These are phyloP conservation scores for Silurus glanis DNA, from an alignment of 2,113 vertebrate species.

Conservation along the genomic window DNA sequence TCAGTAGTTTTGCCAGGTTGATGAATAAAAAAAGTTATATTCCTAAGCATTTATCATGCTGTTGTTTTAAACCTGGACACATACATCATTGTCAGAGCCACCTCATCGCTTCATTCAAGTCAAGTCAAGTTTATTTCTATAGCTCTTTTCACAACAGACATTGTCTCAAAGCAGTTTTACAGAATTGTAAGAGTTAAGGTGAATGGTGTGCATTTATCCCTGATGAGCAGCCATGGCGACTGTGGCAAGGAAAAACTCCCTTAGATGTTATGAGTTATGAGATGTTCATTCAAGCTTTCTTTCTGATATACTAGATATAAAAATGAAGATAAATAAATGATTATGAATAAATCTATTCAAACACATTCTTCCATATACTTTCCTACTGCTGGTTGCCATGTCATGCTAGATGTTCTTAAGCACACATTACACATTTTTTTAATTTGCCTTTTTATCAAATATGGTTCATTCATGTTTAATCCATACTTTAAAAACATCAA, in stretches of 20 bases:
- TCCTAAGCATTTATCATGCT: background rate
- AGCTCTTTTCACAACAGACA: too few species aligned
- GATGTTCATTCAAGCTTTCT: background rate
- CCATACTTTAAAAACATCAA: too few species aligned
- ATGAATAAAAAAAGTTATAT: conserved; percentile 2
- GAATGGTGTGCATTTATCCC: too few species aligned
- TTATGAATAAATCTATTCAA: background rate
- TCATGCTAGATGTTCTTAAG: background rate
- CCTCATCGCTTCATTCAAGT: background rate
- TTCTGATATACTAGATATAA: background rate
- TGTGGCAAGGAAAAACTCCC: too few species aligned
- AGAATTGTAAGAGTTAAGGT: too few species aligned
- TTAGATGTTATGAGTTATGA: too few species aligned
- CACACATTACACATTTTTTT: background rate
- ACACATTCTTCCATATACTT: background rate
- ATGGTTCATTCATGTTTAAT: too few species aligned
- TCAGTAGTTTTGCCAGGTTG: background rate
- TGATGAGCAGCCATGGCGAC: too few species aligned
- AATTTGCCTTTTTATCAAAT: background rate
- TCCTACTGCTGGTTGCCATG: background rate
- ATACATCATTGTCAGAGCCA: conserved; percentile 3
- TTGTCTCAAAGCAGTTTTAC: too few species aligned
- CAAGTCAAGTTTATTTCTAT: too few species aligned
- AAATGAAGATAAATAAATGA: too few species aligned
- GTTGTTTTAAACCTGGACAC: background rate